A percentile compares a stretch with the other conserved stretches of the same genome.
Conservation (phyloP, 2,113 vertebrate species). For the Sporophila hypoxantha region DNA sequence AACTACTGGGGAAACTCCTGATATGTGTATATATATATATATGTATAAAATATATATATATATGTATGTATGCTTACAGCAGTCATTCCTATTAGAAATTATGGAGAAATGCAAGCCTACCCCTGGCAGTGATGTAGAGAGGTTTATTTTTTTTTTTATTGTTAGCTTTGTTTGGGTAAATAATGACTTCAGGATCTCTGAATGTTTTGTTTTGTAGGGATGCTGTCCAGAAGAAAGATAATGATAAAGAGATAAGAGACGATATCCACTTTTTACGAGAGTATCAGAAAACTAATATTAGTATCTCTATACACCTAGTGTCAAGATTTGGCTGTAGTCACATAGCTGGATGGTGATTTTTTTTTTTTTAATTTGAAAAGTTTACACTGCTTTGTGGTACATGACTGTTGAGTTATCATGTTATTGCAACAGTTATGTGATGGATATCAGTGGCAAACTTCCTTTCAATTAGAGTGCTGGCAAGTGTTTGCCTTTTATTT, state of each 20-base stretch:
- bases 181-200: not conserved
- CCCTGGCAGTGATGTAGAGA: not conserved
- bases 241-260: not conserved
- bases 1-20: not conserved
- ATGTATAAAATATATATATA: too few relatives aligned
- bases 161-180: not conserved
- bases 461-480: not conserved
- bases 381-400: not conserved
- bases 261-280: not conserved
- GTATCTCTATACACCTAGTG: not conserved
- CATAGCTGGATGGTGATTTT: not conserved
- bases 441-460: not conserved
- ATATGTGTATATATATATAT: too few relatives aligned
- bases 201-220: not conserved
- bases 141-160: not conserved
- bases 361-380: not conserved
- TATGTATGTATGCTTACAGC: not conserved
- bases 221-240: not conserved
- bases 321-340: not conserved
- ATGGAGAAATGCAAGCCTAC: not conserved
- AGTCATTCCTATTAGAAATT: not conserved
- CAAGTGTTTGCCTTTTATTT: not conserved
- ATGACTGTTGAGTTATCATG: not conserved
- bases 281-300: conserved; percentile 18
- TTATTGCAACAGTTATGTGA: not conserved